Base-by-base conservation (phyloP, 2,888 invertebrate genomes). In the Neocrepidodera transversa region DNA sequence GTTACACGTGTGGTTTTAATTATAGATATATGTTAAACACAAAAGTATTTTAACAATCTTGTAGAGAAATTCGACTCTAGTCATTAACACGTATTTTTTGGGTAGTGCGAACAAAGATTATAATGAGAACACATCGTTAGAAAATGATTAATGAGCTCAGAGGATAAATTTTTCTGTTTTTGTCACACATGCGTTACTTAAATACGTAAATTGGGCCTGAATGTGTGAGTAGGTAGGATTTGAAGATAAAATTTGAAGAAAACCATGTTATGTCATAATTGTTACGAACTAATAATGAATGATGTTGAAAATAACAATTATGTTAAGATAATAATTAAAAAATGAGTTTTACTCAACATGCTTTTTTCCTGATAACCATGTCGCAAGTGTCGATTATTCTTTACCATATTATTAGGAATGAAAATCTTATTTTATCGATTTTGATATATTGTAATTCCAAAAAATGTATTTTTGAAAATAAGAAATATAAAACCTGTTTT, bases 51-150 rank as follows among this genome's bases (percentile, higher is more conserved):
- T 45, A 54, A 54, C 54, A 47, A 47, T 54, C 45, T 54, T 26
- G 45, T 43, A 18, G n/a, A 40, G 58, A 47, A 40, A 59, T 59
- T 42, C 42, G 50, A 59, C n/a, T 7, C 32, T 11, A 36, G 18
- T 28, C 51, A 56, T 60, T 56, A 60, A 56, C 60, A 52, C 40
- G 45, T 56, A 56, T 52, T 60, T 56, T 52, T 47, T 43, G 17
- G 51, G 54, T 45, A 52, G 60, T 60, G 60, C 42, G 56, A 60
- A 60, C 60, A 60, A 60, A 56, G 48, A 52, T 52, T 38, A 51
- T 56, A 60, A 60, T 38, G 60, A 48, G 60, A 52, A 43, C 32
- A 6, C 36, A 56, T 56, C 55, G 42, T 60, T 56, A 52, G 48
- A 36, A 17, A 47, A 52, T 60, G 60, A 60, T 60, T 51, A 38